A percentile compares a stretch with the other conserved stretches of the same genome.
These are phyloP conservation scores for Nipponacmea schrenckii DNA, from an alignment of 2,888 invertebrate species.

Conservation along the genomic window DNA sequence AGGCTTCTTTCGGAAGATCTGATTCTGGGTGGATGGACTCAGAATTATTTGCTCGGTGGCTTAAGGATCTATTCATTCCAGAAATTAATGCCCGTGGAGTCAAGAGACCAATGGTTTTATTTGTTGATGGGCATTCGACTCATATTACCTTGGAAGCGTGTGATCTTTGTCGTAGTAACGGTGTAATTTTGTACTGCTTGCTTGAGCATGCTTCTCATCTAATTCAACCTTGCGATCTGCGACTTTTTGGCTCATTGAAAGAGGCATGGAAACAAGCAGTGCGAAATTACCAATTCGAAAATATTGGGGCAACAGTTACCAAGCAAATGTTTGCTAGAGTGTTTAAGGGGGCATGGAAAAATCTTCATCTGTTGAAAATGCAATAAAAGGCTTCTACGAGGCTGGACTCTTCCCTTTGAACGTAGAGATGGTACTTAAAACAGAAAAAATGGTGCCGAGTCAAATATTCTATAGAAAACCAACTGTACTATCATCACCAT, in stretches of 20 bases:
- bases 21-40: constrained; percentile 33
- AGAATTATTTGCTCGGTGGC: constrained; percentile 25
- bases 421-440: not conserved
- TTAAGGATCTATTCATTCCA: constrained; percentile 12
- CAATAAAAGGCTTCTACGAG: not conserved
- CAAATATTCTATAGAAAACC: not conserved
- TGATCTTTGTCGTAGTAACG: not conserved
- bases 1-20: constrained; percentile 15
- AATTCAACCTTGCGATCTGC: not conserved
- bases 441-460: not conserved
- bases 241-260: not conserved
- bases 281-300: not conserved
- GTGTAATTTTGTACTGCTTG: not conserved
- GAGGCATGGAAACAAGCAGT: not conserved
- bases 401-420: not conserved
- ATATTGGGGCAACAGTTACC: not conserved
- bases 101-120: not conserved
- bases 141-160: not conserved
- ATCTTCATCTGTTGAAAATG: not conserved
- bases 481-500: not conserved
- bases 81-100: not conserved
- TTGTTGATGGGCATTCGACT: no score
- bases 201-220: not conserved
- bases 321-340: not conserved
- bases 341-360: not conserved